phyloP scores from a whole-genome alignment of 2,797 vertebrate species.

The Melanotaenia boesemani region DNA sequence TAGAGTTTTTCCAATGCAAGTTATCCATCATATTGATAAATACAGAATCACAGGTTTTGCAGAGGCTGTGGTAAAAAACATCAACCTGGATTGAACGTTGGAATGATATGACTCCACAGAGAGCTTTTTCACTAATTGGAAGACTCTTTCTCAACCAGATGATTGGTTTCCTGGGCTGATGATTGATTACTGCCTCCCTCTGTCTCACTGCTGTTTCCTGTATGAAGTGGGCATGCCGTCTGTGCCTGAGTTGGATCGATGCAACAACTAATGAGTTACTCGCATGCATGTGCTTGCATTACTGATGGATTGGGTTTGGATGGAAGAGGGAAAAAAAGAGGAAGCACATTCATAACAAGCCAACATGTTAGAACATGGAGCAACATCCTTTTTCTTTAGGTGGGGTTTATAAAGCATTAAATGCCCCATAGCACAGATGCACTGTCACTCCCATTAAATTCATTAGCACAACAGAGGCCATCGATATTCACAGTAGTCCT shows the following conservation, averaged over 20 bases:
- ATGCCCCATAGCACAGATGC: conserved; percentile 26
- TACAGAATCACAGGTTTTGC: conserved; percentile 18
- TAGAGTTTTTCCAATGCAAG: conserved; percentile 6
- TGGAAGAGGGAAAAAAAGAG: not conserved
- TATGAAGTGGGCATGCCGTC: conserved; percentile 43
- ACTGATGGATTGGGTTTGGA: conserved; percentile 45
- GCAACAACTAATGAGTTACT: conserved; percentile 75
- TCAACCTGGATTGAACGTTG: conserved; percentile 40
- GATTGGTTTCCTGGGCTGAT: conserved; percentile 72
- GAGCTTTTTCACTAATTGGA: conserved; percentile 76
- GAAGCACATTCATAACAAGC: conserved; percentile 19
- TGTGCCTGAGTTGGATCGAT: conserved; percentile 67
- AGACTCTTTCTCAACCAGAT: conserved; percentile 63
- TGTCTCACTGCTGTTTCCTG: conserved; percentile 60
- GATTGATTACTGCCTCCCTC: conserved; percentile 74
- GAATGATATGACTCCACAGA: conserved; percentile 51
- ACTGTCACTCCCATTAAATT: conserved; percentile 41
- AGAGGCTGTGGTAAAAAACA: conserved; percentile 14
- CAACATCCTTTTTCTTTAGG: conserved; percentile 18
- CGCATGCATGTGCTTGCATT: conserved; percentile 63
- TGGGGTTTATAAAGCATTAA: conserved; percentile 33
- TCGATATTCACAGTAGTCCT: conserved; percentile 45
- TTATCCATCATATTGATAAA: conserved; percentile 41
- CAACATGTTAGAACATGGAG: conserved; percentile 17
- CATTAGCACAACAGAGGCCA: conserved; percentile 47